Evolutionary conservation across 2,113 vertebrate species (phyloP).

Genomic region (Lasiurus borealis): DNA sequence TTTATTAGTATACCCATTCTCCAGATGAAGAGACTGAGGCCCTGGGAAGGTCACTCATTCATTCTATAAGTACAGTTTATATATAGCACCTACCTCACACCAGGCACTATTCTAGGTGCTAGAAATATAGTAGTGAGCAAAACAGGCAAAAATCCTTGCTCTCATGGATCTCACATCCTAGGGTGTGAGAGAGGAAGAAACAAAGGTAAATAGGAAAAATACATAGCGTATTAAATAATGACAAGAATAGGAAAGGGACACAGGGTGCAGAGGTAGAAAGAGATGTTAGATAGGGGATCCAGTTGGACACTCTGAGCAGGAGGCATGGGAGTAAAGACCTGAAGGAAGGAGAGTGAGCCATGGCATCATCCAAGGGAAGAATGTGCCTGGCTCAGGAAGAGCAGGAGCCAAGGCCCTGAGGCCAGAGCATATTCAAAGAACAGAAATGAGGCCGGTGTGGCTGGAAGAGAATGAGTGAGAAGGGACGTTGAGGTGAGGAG

Average conservation of each 20-base stretch:
- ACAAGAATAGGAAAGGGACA: background rate
- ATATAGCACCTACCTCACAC: background rate
- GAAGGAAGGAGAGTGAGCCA: background rate
- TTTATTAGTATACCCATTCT: background rate
- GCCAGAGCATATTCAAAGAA: background rate
- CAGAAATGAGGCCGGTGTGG: background rate
- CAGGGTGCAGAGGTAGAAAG: background rate
- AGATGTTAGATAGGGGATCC: background rate
- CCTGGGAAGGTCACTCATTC: background rate
- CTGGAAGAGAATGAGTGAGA: background rate
- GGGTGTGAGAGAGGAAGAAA: background rate
- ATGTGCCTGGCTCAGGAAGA: background rate
- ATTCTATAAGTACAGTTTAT: rapidly evolving
- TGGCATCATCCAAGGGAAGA: background rate
- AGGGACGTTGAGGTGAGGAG: too few species aligned
- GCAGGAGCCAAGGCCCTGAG: background rate
- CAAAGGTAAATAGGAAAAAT: background rate
- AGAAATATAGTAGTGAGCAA: background rate
- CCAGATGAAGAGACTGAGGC: background rate
- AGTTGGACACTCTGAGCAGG: background rate
- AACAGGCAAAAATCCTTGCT: background rate
- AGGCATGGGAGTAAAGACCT: background rate
- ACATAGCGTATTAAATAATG: background rate
- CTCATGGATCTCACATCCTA: background rate
- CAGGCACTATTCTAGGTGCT: background rate